phyloP scores from a whole-genome alignment of 2,888 invertebrate species.

The Priapulus caudatus region DNA sequence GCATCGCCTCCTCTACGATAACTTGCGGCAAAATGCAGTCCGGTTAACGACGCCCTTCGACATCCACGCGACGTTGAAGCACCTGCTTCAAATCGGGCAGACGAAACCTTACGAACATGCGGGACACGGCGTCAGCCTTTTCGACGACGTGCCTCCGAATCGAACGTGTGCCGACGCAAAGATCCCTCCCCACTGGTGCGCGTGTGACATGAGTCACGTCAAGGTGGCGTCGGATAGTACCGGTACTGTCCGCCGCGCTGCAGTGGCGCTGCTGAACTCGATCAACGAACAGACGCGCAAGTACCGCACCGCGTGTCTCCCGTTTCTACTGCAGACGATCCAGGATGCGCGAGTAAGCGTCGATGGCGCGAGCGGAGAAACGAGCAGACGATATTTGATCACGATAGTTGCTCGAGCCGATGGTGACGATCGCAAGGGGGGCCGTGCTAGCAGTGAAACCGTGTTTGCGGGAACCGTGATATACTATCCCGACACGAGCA shows the following conservation, averaged over 20 bases:
- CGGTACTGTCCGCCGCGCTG: conserved; percentile 17
- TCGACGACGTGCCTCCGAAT: conserved; percentile 54
- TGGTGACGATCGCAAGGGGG: not conserved
- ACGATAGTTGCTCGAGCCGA: not conserved
- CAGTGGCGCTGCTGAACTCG: conserved; percentile 16
- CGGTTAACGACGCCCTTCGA: conserved; percentile 72
- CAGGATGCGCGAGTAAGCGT: not conserved
- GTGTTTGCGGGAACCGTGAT: conserved; percentile 65
- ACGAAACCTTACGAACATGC: conserved; percentile 13
- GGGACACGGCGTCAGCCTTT: conserved; percentile 55
- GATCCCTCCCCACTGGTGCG: conserved; percentile 75
- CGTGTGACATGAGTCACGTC: conserved; percentile 47
- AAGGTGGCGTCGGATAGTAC: conserved; percentile 19
- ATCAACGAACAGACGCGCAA: not conserved
- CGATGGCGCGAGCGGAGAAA: not conserved
- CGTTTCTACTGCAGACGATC: not conserved
- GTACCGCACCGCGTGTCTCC: not conserved
- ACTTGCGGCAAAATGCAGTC: conserved; percentile 51
- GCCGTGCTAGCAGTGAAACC: conserved; percentile 51
- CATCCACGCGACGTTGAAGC: conserved; percentile 61
- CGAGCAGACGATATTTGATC: not conserved
- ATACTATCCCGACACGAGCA: not conserved
- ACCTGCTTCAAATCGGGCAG: conserved; percentile 44
- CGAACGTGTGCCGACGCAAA: conserved; percentile 64
- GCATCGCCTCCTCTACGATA: conserved; percentile 50